phyloP scores from a whole-genome alignment of 2,888 invertebrate genomes.

The Scrobipalpa costella region DNA sequence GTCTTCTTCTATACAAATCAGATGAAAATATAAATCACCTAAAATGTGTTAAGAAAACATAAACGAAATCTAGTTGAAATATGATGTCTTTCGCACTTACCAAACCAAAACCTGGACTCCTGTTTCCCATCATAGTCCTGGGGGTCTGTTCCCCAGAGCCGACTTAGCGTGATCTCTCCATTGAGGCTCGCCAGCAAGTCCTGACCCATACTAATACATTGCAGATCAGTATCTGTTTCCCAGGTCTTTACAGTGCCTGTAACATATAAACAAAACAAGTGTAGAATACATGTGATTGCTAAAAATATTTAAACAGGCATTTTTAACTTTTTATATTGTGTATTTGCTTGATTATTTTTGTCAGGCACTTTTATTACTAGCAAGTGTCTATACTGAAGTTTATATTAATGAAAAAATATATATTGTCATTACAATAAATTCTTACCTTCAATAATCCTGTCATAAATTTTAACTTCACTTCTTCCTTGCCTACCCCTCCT shows the following conservation, averaged over 20 bases:
- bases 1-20: too few relatives aligned
- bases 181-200: constrained; percentile 79
- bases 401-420: neutral
- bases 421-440: neutral
- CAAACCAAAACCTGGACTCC: constrained; percentile 69
- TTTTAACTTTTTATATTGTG: neutral
- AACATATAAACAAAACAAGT: neutral
- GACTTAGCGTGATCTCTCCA: constrained; percentile 71
- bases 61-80: too few relatives aligned
- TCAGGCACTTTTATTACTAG: neutral
- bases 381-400: neutral
- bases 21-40: too few relatives aligned
- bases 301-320: neutral
- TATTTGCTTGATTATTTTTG: neutral
- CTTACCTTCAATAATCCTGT: constrained; percentile 73
- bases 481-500: constrained; percentile 67
- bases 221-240: constrained; percentile 82
- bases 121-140: constrained; percentile 58
- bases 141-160: constrained; percentile 72
- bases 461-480: constrained; percentile 77
- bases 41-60: too few relatives aligned
- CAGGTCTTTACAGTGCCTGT: constrained; percentile 79
- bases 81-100: constrained; percentile 50
- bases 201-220: constrained; percentile 82
- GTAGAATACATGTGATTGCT: neutral